Evolutionary conservation across 2,113 vertebrate species (phyloP).

Genomic region (sheep (Ovis aries)): DNA sequence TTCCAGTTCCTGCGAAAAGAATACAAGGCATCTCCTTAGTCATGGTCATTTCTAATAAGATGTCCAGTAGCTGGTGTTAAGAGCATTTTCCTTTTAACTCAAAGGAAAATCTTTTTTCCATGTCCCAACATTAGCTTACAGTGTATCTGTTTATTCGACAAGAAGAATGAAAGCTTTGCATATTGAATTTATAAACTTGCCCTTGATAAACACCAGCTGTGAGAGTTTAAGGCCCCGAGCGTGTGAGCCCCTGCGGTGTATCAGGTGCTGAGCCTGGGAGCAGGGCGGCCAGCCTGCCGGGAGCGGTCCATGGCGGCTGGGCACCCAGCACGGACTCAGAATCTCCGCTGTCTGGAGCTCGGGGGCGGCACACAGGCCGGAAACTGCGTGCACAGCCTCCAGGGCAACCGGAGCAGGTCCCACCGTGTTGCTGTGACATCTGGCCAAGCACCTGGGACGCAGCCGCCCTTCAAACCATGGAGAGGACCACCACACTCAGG

Average conservation of each 20-base stretch:
- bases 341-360: accelerated
- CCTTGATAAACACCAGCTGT: not conserved
- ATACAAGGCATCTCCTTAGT: accelerated
- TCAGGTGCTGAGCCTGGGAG: not conserved
- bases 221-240: no score
- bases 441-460: accelerated
- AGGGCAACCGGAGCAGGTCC: not conserved
- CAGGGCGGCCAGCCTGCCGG: not conserved
- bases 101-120: not conserved
- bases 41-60: not conserved
- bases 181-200: not conserved
- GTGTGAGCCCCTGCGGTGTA: accelerated
- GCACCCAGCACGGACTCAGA: not conserved
- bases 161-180: not conserved
- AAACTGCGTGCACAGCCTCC: not conserved
- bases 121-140: not conserved
- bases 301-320: accelerated
- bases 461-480: not conserved
- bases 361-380: accelerated
- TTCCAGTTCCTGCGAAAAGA: not conserved
- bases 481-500: not conserved
- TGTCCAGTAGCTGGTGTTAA: not conserved
- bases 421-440: not conserved
- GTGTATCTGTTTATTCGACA: not conserved
- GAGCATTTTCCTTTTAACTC: not conserved